phyloP scores from a whole-genome alignment of 2,797 vertebrate species.

The Dendrocincla tyrannina region DNA sequence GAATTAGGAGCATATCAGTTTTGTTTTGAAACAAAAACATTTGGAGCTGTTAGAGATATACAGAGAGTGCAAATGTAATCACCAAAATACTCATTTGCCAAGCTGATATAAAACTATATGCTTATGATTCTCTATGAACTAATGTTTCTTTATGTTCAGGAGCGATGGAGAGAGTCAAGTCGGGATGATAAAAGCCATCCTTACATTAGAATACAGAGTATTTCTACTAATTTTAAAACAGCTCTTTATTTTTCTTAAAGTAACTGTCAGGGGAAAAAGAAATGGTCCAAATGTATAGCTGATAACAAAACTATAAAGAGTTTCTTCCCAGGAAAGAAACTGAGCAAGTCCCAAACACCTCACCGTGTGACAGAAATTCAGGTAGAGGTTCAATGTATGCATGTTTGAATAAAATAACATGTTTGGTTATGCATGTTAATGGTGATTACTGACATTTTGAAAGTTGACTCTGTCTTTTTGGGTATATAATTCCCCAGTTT shows the following conservation, averaged over 20 bases:
- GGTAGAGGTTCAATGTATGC: accelerated
- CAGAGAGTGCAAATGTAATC: neutral
- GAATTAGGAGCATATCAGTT: neutral
- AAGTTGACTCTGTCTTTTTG: neutral
- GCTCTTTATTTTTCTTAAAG: neutral
- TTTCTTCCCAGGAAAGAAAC: neutral
- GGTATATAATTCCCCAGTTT: neutral
- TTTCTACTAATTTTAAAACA: neutral
- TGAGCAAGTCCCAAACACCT: neutral
- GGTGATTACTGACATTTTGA: neutral
- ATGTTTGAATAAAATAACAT: neutral
- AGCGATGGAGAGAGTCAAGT: neutral
- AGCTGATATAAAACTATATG: neutral
- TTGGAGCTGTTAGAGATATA: neutral
- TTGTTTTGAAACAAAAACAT: neutral
- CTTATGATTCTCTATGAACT: neutral
- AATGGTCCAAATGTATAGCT: neutral
- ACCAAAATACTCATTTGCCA: neutral
- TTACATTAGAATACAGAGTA: neutral
- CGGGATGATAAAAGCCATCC: neutral
- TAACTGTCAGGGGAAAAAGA: neutral
- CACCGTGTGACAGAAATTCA: neutral
- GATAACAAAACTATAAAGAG: neutral
- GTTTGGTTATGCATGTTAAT: neutral
- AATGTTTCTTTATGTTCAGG: neutral